These are phyloP conservation scores for Sciurus vulgaris DNA, from an alignment of 2,797 vertebrate species.

Conservation along the genomic window DNA sequence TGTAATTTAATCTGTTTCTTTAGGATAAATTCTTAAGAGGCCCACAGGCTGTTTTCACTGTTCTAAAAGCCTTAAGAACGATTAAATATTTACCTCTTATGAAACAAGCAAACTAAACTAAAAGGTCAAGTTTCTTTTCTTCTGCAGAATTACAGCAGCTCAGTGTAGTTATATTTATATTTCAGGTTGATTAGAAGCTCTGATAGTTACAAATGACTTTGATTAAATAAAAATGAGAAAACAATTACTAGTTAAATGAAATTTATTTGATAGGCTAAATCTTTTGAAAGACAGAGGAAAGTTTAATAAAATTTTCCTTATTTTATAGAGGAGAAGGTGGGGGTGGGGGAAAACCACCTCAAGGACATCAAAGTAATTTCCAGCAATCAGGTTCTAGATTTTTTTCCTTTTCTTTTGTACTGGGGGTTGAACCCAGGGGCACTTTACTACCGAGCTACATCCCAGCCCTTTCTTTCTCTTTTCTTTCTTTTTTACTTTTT, in stretches of 20 bases:
- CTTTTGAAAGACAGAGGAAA: slow-evolving; percentile 32
- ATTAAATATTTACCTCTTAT: slow-evolving; percentile 67
- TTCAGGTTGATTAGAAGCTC: slow-evolving; percentile 33
- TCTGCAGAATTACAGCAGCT: slow-evolving; percentile 31
- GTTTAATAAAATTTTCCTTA: neutral
- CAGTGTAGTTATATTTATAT: neutral
- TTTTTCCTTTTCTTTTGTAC: neutral
- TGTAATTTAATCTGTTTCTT: slow-evolving; percentile 51
- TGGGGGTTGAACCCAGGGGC: neutral
- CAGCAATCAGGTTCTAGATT: neutral
- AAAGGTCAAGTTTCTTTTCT: slow-evolving; percentile 14
- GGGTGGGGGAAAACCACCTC: neutral
- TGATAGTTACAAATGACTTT: neutral
- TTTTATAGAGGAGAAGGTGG: neutral
- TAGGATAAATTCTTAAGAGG: slow-evolving; percentile 36
- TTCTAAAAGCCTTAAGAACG: slow-evolving; percentile 40
- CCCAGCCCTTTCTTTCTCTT: neutral
- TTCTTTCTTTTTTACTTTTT: no score
- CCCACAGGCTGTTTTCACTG: neutral
- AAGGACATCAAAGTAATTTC: neutral
- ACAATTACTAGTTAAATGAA: neutral
- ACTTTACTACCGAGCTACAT: no score
- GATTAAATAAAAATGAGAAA: slow-evolving; percentile 45
- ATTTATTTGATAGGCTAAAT: slow-evolving; percentile 27
- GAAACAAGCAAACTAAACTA: slow-evolving; percentile 22